phyloP scores from a whole-genome alignment of 1,140 invertebrate genomes.

The Neotoxoptera formosana region DNA sequence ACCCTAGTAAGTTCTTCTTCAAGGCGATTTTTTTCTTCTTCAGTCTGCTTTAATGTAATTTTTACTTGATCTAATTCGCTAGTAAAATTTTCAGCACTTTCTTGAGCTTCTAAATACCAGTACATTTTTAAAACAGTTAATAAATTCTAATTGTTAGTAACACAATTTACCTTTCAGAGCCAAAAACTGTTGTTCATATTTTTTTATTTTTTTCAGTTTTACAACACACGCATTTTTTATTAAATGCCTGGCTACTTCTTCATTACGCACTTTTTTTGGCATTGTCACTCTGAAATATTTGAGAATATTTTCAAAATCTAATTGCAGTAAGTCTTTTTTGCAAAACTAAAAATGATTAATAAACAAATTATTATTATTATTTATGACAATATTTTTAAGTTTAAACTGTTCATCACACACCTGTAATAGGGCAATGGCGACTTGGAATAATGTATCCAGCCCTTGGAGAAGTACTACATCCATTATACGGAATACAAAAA shows the following conservation, averaged over 20 bases:
- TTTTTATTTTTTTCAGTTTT: conserved; percentile 93
- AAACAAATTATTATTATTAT: not conserved
- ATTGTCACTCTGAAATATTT: conserved; percentile 94
- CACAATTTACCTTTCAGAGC: conserved; percentile 75
- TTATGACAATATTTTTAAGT: not conserved
- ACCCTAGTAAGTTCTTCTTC: conserved; percentile 79
- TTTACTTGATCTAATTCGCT: conserved; percentile 82
- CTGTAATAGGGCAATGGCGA: conserved; percentile 90
- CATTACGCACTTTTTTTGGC: conserved; percentile 93
- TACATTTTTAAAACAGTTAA: not conserved
- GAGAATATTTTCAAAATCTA: conserved; percentile 95
- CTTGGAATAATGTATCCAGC: conserved; percentile 94
- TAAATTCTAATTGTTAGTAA: not conserved
- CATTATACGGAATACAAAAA: conserved; percentile 96
- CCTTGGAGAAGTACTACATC: conserved; percentile 96
- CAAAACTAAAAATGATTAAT: conserved; percentile 70
- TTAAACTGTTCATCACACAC: conserved; percentile 66
- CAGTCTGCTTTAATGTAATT: conserved; percentile 74
- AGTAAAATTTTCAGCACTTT: conserved; percentile 79
- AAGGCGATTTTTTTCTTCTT: conserved; percentile 84
- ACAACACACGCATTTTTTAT: conserved; percentile 89
- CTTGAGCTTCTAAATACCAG: conserved; percentile 70
- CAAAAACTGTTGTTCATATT: conserved; percentile 94
- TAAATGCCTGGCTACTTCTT: conserved; percentile 86
- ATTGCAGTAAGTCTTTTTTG: conserved; percentile 89